Evolutionary conservation across 2,113 vertebrate genomes (phyloP).

Genomic region (Coregonus clupeaformis): DNA sequence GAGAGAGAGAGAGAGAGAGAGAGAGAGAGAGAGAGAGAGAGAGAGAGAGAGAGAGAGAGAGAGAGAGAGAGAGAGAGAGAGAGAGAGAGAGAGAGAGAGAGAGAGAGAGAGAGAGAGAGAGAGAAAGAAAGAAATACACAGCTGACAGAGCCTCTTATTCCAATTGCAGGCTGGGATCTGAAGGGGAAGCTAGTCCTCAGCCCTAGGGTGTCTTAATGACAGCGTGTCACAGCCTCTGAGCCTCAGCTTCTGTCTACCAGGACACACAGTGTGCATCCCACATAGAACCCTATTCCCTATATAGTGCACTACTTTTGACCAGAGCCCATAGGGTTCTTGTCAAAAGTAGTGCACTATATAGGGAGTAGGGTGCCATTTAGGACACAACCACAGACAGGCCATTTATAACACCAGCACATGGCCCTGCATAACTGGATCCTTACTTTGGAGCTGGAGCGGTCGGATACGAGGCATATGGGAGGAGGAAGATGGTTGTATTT

Average conservation of each 20-base stretch:
- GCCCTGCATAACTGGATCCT: slow-evolving; percentile 37
- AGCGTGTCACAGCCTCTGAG: slow-evolving; percentile 42
- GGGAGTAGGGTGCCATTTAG: too few relatives aligned
- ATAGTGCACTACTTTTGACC: not conserved
- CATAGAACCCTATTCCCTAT: slow-evolving; percentile 23
- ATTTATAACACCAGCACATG: slow-evolving; percentile 46
- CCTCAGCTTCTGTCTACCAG: slow-evolving; percentile 35
- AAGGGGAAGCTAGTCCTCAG: slow-evolving; percentile 21
- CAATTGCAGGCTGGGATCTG: slow-evolving; percentile 60
- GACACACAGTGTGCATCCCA: too few relatives aligned
- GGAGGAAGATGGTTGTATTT: not conserved
- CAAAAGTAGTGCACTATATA: too few relatives aligned
- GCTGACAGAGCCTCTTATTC: slow-evolving; percentile 49
- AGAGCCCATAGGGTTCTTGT: too few relatives aligned
- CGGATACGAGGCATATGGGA: not conserved
- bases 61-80: slow-evolving; percentile 6
- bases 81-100: not conserved
- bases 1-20: not conserved
- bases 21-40: not conserved
- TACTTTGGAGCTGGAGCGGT: not conserved
- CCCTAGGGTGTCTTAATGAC: slow-evolving; percentile 64
- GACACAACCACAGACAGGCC: not conserved
- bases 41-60: slow-evolving; percentile 8
- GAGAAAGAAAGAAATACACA: slow-evolving; percentile 44
- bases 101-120: slow-evolving; percentile 1